Percentiles rank a stretch among this genome's conserved stretches.
Conservation (phyloP, 2,113 vertebrate genomes). For the Oryzias woworae region DNA sequence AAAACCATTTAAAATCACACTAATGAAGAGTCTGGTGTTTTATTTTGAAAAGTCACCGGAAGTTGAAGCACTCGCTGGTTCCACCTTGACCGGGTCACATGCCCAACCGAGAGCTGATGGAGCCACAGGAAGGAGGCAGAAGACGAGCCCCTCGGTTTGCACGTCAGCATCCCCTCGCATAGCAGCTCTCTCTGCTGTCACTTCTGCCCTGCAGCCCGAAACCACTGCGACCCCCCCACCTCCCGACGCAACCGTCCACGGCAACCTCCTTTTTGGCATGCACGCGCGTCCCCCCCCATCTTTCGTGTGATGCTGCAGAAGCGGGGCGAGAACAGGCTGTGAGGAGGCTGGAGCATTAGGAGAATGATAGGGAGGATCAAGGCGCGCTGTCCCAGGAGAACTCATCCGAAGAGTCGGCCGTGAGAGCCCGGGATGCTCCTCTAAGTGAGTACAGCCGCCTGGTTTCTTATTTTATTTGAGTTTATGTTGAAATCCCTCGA, state of each 20-base stretch:
- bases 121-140: slow-evolving; percentile 66
- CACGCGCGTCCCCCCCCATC: slow-evolving; percentile 4
- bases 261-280: slow-evolving; percentile 14
- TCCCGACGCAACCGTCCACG: slow-evolving; percentile 12
- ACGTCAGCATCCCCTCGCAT: slow-evolving; percentile 71
- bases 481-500: slow-evolving; percentile 23
- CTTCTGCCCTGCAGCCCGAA: slow-evolving; percentile 38
- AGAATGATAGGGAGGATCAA: slow-evolving; percentile 65
- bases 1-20: no score
- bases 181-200: slow-evolving; percentile 62
- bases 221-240: slow-evolving; percentile 19
- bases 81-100: slow-evolving; percentile 55
- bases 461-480: not conserved
- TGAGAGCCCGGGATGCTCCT: slow-evolving; percentile 69
- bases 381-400: slow-evolving; percentile 72
- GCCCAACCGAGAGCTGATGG: slow-evolving; percentile 65
- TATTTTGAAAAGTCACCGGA: slow-evolving; percentile 45
- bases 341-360: slow-evolving; percentile 52
- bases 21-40: not conserved
- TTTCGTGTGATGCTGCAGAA: slow-evolving; percentile 45
- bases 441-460: slow-evolving; percentile 62
- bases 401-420: slow-evolving; percentile 60
- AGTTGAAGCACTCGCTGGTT: fast-evolving
- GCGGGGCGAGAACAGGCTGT: slow-evolving; percentile 47
- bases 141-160: slow-evolving; percentile 69